Base-by-base conservation (phyloP, 2,113 vertebrate genomes). In the Chloropsis cyanopogon region DNA sequence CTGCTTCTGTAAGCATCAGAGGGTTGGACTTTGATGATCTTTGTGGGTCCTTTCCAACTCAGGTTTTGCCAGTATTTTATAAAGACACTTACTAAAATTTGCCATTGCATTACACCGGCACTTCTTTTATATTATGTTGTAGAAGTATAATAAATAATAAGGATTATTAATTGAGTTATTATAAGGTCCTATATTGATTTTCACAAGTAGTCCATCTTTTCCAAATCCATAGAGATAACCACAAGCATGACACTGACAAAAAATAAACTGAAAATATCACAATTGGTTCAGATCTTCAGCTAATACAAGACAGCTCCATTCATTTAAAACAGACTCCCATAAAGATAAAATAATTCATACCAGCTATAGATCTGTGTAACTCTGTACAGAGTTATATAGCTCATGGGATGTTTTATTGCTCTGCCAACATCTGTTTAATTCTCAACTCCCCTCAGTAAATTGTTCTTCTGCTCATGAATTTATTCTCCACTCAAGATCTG, bases 21-120 rank as follows among this genome's bases (percentile, higher is more conserved):
- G 26, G 9, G 9, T 2, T 41, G 29, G 20, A 47, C 41, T 47
- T 31, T 0, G 0, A 17, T 53, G 29, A 12, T 47, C 24, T 52
- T 31, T 8, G 11, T 53, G 18, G 5, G 9, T 35, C 53, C 22
- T 57, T 47, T 82, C 47, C 39, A 26, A 5, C 6, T 31, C 39
- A 22, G 39, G 17, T 16, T 53, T 60, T 86, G 25, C 6, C 10
- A 23, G 20, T 29, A 53, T 70, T 92, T 57, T 54, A 53, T 42
- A 50, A 53, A 66, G 17, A 25, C 0, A 3, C 3, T 69, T 35
- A 46, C 33, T n/a, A 80, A n/a, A 87, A 56, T 52, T 68, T 35
- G 63, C 24, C 37, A 37, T 14, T 69, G 20, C 13, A 41, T 56
- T 71, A 64, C 11, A 52, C 4, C 9, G 63, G 44, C 14, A 52